These are phyloP conservation scores for Psococerastis gibbosa DNA, from an alignment of 2,888 invertebrate genomes.

Conservation along the genomic window DNA sequence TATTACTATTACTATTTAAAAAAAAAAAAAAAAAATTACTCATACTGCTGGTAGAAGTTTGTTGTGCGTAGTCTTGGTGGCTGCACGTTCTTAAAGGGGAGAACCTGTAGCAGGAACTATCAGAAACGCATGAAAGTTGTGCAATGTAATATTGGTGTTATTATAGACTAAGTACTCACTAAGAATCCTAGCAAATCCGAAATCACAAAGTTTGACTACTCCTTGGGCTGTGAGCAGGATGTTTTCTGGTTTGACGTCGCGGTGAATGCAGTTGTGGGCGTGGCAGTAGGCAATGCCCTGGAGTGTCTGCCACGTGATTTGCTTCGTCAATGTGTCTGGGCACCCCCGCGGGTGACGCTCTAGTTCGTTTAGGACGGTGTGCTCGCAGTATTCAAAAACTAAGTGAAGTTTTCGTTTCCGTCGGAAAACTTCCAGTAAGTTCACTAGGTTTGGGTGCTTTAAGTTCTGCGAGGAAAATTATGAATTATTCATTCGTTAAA, in stretches of 20 bases:
- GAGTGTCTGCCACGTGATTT: slow-evolving; percentile 88
- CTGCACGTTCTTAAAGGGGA: no score
- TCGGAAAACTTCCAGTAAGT: slow-evolving; percentile 92
- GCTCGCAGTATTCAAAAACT: slow-evolving; percentile 97
- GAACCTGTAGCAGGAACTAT: no score
- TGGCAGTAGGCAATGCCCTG: slow-evolving; percentile 95
- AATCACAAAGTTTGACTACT: slow-evolving; percentile 93
- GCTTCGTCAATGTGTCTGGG: slow-evolving; percentile 75
- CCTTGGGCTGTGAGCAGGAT: slow-evolving; percentile 84
- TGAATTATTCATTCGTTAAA: background rate
- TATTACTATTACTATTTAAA: no score
- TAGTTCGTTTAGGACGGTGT: slow-evolving; percentile 89
- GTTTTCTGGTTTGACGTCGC: slow-evolving; percentile 98
- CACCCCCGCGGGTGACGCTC: slow-evolving; percentile 86
- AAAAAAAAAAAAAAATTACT: no score
- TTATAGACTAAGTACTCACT: slow-evolving; percentile 34
- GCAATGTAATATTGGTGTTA: slow-evolving; percentile 8
- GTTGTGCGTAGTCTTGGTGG: no score
- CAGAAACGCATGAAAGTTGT: no score
- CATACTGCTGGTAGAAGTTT: no score
- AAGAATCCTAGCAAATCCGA: slow-evolving; percentile 94
- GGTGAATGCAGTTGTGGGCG: slow-evolving; percentile 85
- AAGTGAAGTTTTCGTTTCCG: slow-evolving; percentile 87
- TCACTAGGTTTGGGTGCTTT: slow-evolving; percentile 94
- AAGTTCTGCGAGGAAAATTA: slow-evolving; percentile 51